These are phyloP conservation scores for Tragelaphus scriptus DNA, from an alignment of 2,113 vertebrate species.

Conservation along the genomic window DNA sequence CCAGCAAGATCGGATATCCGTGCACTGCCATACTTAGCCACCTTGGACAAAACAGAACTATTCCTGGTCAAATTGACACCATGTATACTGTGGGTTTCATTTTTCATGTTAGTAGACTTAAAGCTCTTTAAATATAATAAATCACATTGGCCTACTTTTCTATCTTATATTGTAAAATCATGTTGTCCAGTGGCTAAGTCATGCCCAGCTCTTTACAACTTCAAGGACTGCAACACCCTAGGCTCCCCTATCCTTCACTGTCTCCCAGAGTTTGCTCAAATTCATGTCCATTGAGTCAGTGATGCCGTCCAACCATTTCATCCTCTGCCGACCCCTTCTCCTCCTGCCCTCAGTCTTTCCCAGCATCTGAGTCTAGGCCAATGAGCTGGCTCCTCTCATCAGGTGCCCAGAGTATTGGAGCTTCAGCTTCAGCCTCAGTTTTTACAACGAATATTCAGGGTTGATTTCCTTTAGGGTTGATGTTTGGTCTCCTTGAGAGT, in stretches of 20 bases:
- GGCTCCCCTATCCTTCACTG: background rate
- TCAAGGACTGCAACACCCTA: background rate
- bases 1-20: background rate
- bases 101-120: background rate
- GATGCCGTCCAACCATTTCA: background rate
- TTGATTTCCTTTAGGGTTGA: background rate
- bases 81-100: accelerated
- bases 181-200: background rate
- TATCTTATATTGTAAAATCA: background rate
- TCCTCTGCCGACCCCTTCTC: background rate
- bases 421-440: background rate
- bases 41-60: background rate
- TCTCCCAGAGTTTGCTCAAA: background rate
- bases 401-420: background rate
- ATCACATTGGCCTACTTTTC: background rate
- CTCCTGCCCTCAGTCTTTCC: background rate
- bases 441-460: background rate
- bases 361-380: background rate
- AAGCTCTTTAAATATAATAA: background rate
- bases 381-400: background rate
- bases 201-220: background rate
- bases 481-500: background rate
- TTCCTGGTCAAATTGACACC: background rate
- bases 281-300: background rate
- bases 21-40: accelerated